These are phyloP conservation scores for Cheilosia soror DNA, from an alignment of 2,888 invertebrate genomes.

Conservation along the genomic window DNA sequence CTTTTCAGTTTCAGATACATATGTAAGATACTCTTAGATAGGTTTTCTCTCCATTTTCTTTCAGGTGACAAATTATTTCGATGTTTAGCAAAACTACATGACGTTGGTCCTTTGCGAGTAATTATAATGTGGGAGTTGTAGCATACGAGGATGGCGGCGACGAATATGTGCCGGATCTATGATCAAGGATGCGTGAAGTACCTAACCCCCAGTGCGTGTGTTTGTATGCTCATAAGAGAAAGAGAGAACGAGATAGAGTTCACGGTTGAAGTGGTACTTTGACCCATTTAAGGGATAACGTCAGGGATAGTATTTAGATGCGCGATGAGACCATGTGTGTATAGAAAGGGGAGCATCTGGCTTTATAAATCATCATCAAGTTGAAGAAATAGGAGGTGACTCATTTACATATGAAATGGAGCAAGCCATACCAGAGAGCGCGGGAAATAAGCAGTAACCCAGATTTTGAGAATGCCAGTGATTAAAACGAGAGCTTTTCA, in stretches of 20 bases:
- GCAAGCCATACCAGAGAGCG: constrained; percentile 11
- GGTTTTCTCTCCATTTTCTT: not conserved
- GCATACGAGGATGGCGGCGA: not conserved
- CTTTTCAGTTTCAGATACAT: constrained; percentile 12
- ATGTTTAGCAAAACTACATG: constrained; percentile 44
- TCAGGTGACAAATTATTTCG: constrained; percentile 45
- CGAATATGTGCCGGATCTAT: constrained; percentile 33
- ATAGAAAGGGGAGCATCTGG: constrained; percentile 36
- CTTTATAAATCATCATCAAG: constrained; percentile 67
- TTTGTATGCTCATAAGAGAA: constrained; percentile 21
- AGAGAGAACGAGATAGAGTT: constrained; percentile 37
- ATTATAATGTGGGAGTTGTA: constrained; percentile 32
- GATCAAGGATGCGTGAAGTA: constrained; percentile 71
- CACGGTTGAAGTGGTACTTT: constrained; percentile 71
- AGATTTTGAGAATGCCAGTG: constrained; percentile 58
- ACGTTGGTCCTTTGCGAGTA: constrained; percentile 46
- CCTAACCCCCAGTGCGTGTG: constrained; percentile 47
- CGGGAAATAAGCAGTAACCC: constrained; percentile 54
- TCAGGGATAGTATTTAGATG: constrained; percentile 21
- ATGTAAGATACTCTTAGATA: not conserved
- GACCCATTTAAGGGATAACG: constrained; percentile 53
- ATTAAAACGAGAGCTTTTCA: constrained; percentile 50
- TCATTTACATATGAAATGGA: constrained; percentile 68
- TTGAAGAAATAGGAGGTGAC: constrained; percentile 53
- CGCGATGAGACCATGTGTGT: constrained; percentile 11